Conservation (phyloP, 1,140 invertebrate genomes). For the Coptotermes formosanus region DNA sequence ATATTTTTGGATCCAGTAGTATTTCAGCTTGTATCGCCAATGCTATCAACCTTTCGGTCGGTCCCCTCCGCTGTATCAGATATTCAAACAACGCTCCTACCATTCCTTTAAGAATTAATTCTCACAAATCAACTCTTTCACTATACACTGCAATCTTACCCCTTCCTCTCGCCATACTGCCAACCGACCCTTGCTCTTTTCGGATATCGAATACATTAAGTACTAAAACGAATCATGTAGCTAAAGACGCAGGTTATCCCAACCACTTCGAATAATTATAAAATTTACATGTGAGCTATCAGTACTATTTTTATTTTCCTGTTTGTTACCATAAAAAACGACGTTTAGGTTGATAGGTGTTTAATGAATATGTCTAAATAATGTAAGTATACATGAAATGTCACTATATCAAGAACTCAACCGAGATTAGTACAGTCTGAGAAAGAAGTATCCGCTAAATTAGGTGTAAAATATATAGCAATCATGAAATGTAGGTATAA, state of each 20-base stretch:
- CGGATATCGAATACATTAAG: neutral
- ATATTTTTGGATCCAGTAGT: neutral
- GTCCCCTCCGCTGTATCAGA: conserved; percentile 19
- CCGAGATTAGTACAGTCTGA: no score
- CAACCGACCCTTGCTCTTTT: neutral
- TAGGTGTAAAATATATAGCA: no score
- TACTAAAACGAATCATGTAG: neutral
- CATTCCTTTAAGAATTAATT: conserved; percentile 31
- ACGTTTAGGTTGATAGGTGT: no score
- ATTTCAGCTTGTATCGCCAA: neutral
- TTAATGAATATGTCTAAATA: no score
- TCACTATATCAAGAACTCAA: no score
- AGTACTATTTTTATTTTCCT: no score
- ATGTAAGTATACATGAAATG: no score
- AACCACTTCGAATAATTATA: no score
- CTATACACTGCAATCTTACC: neutral
- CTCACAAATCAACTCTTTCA: conserved; percentile 29
- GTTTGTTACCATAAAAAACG: no score
- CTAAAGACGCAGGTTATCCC: neutral
- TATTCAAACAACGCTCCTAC: conserved; percentile 26
- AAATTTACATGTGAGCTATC: no score
- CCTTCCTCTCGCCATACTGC: neutral
- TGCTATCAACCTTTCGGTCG: neutral
- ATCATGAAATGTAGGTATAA: no score
- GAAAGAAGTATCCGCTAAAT: no score